Evolutionary conservation across 64 coral and sea anemone genomes (phyloP).

Genomic region (Catalaphyllia jardinei): DNA sequence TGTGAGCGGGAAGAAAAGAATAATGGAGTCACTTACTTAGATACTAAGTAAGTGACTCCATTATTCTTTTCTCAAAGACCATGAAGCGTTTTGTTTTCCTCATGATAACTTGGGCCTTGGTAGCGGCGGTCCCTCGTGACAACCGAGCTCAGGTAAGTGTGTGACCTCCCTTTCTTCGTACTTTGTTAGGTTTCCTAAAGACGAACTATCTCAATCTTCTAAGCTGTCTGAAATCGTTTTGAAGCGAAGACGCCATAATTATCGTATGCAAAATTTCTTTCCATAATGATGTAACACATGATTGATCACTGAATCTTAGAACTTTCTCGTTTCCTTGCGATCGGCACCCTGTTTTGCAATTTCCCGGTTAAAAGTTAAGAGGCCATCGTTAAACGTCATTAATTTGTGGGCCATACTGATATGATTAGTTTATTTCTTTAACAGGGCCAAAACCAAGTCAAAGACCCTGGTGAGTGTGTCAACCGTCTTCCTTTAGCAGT

Average conservation of each 20-base stretch:
- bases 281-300: too few relatives aligned
- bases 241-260: too few relatives aligned
- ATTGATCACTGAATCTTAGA: too few relatives aligned
- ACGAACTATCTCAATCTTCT: not conserved
- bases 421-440: conserved; percentile 24
- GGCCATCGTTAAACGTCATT: too few relatives aligned
- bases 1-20: too few relatives aligned
- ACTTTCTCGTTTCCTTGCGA: too few relatives aligned
- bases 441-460: not conserved
- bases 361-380: too few relatives aligned
- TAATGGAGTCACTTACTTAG: too few relatives aligned
- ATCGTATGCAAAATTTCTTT: too few relatives aligned
- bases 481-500: not conserved
- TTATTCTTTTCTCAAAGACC: not conserved
- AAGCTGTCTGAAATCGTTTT: too few relatives aligned
- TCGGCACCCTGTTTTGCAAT: too few relatives aligned
- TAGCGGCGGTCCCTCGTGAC: not conserved
- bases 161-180: not conserved
- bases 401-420: not conserved
- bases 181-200: not conserved
- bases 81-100: not conserved
- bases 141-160: not conserved
- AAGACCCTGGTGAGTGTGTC: not conserved
- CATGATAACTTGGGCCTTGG: conserved; percentile 8
- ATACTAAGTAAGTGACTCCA: too few relatives aligned